Conservation (phyloP, 2,113 vertebrate species). For the Capricornis sumatraensis region DNA sequence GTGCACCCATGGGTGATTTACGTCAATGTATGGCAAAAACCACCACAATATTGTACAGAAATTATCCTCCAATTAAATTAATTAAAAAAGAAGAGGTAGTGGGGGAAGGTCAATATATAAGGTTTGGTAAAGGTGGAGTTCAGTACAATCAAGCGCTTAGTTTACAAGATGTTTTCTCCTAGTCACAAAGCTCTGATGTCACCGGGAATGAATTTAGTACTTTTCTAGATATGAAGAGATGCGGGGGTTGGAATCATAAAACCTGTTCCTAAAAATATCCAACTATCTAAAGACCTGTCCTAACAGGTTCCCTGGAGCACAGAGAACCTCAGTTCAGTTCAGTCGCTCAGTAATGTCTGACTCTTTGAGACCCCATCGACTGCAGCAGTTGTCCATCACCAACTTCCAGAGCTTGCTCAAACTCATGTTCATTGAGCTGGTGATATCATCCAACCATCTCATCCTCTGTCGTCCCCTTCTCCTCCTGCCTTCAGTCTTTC, state of each 20-base stretch:
- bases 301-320: not conserved
- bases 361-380: not conserved
- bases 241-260: not conserved
- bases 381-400: not conserved
- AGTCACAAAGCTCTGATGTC: not conserved
- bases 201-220: not conserved
- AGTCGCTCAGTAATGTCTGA: not conserved
- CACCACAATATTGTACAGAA: not conserved
- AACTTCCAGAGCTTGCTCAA: not conserved
- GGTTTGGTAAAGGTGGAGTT: not conserved
- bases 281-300: not conserved
- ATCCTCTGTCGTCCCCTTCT: not conserved
- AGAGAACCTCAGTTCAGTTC: not conserved
- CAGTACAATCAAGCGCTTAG: not conserved
- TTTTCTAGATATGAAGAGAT: not conserved
- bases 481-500: not conserved
- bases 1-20: not conserved
- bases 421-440: not conserved
- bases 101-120: not conserved
- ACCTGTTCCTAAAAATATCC: not conserved
- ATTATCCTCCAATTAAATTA: not conserved
- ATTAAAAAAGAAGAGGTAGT: not conserved
- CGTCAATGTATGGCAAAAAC: not conserved
- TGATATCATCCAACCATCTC: not conserved
- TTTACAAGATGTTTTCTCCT: not conserved